These are phyloP conservation scores for Anguilla pacifica DNA, from an alignment of 2,797 vertebrate species.

Conservation along the genomic window DNA sequence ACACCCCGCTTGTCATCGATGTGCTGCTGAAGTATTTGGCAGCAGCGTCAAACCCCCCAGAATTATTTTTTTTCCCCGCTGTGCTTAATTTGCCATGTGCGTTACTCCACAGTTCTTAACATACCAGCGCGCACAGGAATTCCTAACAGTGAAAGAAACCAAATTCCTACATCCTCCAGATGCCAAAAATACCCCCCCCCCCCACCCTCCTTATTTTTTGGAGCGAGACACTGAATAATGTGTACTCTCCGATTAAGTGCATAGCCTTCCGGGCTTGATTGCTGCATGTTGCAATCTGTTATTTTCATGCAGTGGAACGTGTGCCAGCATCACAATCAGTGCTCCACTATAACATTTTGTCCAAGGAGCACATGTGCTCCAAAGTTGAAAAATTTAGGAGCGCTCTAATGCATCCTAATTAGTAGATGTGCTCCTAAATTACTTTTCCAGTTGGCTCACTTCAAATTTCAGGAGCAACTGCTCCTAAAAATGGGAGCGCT, in stretches of 20 bases:
- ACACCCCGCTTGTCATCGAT: not conserved
- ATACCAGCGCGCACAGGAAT: not conserved
- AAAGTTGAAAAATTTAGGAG: too few species aligned
- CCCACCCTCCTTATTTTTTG: not conserved
- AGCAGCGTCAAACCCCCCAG: not conserved
- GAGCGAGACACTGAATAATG: conserved; percentile 1
- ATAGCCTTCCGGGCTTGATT: not conserved
- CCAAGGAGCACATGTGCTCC: too few species aligned
- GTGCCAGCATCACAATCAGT: not conserved
- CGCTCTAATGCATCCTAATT: too few species aligned
- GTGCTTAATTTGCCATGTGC: not conserved
- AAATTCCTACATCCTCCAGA: not conserved
- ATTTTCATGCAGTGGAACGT: not conserved
- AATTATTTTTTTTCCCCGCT: not conserved
- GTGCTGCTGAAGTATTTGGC: not conserved
- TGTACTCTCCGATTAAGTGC: not conserved
- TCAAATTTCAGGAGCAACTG: too few species aligned
- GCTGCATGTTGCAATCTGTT: not conserved
- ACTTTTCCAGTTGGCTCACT: too few species aligned
- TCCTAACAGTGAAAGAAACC: not conserved
- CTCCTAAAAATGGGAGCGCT: too few species aligned
- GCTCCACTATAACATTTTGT: too few species aligned
- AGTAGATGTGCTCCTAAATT: too few species aligned
- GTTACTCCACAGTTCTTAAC: not conserved
- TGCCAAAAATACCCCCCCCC: conserved; percentile 25